phyloP scores from a whole-genome alignment of 2,113 vertebrate genomes.

The Pitta sordida region DNA sequence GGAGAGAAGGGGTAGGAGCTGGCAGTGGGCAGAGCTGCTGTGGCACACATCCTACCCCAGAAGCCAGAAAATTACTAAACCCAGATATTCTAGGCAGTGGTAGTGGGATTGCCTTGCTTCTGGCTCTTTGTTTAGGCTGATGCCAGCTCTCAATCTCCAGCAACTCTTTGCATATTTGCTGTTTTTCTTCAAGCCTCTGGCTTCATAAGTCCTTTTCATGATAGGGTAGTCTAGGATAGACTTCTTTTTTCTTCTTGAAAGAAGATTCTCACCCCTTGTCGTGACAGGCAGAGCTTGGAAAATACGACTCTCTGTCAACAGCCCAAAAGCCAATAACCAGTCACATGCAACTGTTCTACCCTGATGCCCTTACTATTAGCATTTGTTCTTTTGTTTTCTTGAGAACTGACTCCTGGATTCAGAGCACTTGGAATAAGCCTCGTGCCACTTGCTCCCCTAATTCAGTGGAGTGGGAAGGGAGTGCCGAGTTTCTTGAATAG shows the following conservation, averaged over 20 bases:
- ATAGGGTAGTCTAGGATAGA: background rate
- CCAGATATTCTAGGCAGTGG: background rate
- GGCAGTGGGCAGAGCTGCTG: background rate
- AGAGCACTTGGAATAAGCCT: background rate
- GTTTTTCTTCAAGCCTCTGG: background rate
- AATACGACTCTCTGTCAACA: background rate
- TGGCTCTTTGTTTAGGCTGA: background rate
- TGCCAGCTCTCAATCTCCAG: background rate
- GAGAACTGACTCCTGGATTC: background rate
- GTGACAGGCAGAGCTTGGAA: background rate
- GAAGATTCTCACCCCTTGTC: background rate
- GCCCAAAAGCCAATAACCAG: background rate
- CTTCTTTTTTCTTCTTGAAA: background rate
- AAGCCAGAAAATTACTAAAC: background rate
- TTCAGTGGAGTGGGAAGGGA: background rate
- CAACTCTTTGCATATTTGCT: background rate
- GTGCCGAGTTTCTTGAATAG: slow-evolving; percentile 4
- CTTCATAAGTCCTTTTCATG: background rate
- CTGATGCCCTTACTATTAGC: background rate
- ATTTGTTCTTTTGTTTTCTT: background rate
- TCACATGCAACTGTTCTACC: background rate
- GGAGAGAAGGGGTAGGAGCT: background rate
- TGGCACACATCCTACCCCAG: background rate
- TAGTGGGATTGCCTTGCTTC: background rate
- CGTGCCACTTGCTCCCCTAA: background rate